Evolutionary conservation across 1,140 invertebrate genomes (phyloP).

Genomic region (Homalodisca vitripennis): DNA sequence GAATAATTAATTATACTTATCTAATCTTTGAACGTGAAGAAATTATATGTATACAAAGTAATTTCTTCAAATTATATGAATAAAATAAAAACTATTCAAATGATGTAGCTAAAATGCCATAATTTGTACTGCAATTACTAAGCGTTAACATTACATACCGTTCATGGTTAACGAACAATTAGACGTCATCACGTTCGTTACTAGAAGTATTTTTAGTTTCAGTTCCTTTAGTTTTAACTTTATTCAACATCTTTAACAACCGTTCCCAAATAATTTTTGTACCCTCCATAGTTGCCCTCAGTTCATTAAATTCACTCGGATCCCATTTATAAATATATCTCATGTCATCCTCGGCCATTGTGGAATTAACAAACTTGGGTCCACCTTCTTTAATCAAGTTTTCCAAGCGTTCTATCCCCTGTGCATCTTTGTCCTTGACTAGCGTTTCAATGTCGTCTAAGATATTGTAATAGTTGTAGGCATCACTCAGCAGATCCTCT

Average conservation of each 20-base stretch:
- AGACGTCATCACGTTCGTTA: not conserved
- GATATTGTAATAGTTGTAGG: constrained; percentile 9
- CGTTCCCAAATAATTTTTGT: not conserved
- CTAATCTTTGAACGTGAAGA: no score
- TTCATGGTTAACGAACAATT: no score
- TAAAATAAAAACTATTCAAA: no score
- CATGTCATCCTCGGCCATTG: not conserved
- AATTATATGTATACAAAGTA: no score
- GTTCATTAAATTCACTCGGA: constrained; percentile 8
- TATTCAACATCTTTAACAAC: not conserved
- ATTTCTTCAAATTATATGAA: no score
- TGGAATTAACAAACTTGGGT: not conserved
- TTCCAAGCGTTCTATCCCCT: not conserved
- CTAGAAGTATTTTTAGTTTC: not conserved
- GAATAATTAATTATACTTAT: no score
- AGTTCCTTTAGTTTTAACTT: not conserved
- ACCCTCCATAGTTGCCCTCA: not conserved
- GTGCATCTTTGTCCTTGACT: not conserved
- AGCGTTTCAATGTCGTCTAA: constrained; percentile 2
- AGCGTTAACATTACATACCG: no score
- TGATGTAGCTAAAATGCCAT: no score
- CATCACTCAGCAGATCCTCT: constrained; percentile 2
- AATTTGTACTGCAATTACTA: no score
- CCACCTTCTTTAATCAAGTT: not conserved
- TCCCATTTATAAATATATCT: constrained; percentile 6